Base-by-base conservation (phyloP, 2,113 vertebrate genomes). In the Cavia aperea region DNA sequence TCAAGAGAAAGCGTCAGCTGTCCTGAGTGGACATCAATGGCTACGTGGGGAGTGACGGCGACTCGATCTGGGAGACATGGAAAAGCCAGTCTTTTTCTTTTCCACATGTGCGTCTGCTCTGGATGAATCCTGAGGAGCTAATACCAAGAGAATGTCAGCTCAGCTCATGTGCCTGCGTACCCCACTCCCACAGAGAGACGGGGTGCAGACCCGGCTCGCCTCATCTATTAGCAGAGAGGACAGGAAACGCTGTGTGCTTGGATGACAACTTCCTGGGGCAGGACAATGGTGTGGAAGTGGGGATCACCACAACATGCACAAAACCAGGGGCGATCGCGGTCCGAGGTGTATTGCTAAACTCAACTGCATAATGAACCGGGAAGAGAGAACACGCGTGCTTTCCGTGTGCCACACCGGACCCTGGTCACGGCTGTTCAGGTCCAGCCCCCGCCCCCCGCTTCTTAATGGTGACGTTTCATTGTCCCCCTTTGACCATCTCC, bases 351-450 rank as follows among this genome's bases (percentile, higher is more conserved):
- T 0, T 6, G 16, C 0, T 39, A 29, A 58, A 29, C 43, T 66
- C 75, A 23, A 0, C 9, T 24, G n/a, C 26, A 5, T 8, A 14
- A 39, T 2, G 5, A 58, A 43, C 62, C 2, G 56, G 54, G 4
- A 33, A 12, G 4, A 68, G 36, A 0, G 62, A 13, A 2, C 0
- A 4, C 3, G 23, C 33, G 6, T 1, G 18, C 49, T 46, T 62
- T 11, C 33, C 29, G 11, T 21, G 15, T 43, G 11, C 49, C 1
- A 36, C 0, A 14, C 23, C 24, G 21, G 56, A 8, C 26, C 4
- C 24, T 14, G 21, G 39, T 8, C 23, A 6, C 21, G 43, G 46
- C 51, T 2, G 51, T n/a, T 8, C 46, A 19, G 9, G 10, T 4
- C 56, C 23, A 5, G 15, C 6, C 39, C 78, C 13, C 26, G 54